Conservation (phyloP, 2,888 invertebrate species). For the Dascillus cervinus region DNA sequence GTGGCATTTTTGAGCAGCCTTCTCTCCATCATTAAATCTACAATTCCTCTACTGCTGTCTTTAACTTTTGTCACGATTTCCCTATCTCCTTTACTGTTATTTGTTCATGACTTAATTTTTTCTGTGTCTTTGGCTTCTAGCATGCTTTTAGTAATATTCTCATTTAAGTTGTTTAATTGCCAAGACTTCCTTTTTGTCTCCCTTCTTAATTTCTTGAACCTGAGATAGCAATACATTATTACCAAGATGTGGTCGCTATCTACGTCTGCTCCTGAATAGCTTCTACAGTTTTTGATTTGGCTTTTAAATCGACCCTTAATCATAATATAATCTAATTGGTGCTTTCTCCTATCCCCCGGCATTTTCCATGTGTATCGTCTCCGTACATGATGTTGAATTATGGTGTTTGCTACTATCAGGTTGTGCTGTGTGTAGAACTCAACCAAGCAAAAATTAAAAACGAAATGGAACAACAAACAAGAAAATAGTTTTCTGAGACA, state of each 20-base stretch:
- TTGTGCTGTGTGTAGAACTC: slow-evolving; percentile 2
- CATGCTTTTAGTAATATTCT: no score
- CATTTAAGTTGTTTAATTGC: slow-evolving; percentile 4
- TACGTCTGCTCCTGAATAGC: slow-evolving; percentile 4
- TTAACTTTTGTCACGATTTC: no score
- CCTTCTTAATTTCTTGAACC: slow-evolving; percentile 4
- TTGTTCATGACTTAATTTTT: slow-evolving; percentile 1
- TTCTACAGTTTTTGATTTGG: slow-evolving; percentile 6
- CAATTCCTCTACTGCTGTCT: no score
- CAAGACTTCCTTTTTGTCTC: slow-evolving; percentile 1
- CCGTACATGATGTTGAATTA: slow-evolving; percentile 2
- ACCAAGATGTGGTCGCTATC: slow-evolving; percentile 3
- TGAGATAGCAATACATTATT: slow-evolving; percentile 2
- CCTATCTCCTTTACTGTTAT: no score
- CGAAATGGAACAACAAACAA: no score
- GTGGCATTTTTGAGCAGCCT: no score
- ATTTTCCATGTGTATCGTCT: slow-evolving; percentile 8
- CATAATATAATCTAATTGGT: slow-evolving; percentile 9
- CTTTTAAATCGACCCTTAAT: slow-evolving; percentile 4
- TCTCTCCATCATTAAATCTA: no score
- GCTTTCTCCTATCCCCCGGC: slow-evolving; percentile 4
- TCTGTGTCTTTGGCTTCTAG: slow-evolving; percentile 1
- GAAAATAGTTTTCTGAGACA: no score
- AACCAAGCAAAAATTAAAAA: no score
- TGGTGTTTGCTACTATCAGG: slow-evolving; percentile 4